Evolutionary conservation across 2,113 vertebrate genomes (phyloP), one percentile per base, ranked within the genome.

Genomic region (Mus spicilegus): DNA sequence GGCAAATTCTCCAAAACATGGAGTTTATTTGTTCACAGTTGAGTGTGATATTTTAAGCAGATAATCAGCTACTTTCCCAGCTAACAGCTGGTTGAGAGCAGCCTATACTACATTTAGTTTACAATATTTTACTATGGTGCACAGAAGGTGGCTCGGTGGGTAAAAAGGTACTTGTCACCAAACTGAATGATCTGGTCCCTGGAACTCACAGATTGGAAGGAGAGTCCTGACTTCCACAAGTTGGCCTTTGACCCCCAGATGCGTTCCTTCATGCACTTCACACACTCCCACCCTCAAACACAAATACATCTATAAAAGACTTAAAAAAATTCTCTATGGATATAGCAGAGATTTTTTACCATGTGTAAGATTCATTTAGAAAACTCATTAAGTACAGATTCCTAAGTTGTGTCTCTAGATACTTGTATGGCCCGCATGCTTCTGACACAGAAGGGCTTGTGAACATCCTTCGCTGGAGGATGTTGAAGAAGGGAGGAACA

Each of bases 31-130:
- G 93, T 93, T 95, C 94, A 87, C 72, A 91, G 63, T 94, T 97
- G 77, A 94, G 78, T 49, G 75, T 91, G 81, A 96, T 69, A 97
- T 63, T 97, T 97, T 96, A 97, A 96, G 96, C 89, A 96, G 89
- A 96, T 95, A 96, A 96, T 93, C 91, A 96, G 84, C 78, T 85
- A 91, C 91, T 89, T 95, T 95, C 28, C 88, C 65, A 93, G 63
- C 75, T 77, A 90, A 96, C 70, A 95, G 87, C 76, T 94, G 76
- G 61, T n/a, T 92, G 93, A 91, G 76, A 86, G 88, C 84, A 92
- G 54, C 26, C 30, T 86, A 65, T 33, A 54, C 51, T 87, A n/a
- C 26, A 67, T 80, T 42, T 92, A 42, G 91, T 26, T 76, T 69
- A 87, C 81, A 87, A 54, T 36, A 36, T 69, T 19, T 69, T 85